Base-by-base conservation (phyloP, 2,888 invertebrate species). In the Acleris literana region DNA sequence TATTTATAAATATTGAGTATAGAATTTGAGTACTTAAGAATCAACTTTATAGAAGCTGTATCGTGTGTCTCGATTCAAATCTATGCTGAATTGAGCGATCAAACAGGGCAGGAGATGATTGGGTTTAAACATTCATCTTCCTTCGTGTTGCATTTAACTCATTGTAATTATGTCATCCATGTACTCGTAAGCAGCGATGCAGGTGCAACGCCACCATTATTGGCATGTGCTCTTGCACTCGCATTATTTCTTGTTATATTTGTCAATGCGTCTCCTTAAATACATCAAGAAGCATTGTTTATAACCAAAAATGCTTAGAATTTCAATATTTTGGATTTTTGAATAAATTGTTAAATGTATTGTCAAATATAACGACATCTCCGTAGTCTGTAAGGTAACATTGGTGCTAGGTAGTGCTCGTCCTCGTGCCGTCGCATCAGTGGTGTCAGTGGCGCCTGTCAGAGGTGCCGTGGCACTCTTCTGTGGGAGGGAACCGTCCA, bases 331-430 rank as follows among this genome's bases (percentile, higher is more conserved):
- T 16, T 43, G 43, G n/a, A 6, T n/a, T 44, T n/a, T 44, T n/a
- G 5, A 1, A 1, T n/a, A n/a, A 1, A n/a, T 44, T 6, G 6
- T 16, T 44, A 0, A 44, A 44, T 44, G 44, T n/a, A 44, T 56
- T 65, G 65, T 61, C 55, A 61, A 61, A 65, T 65, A 61, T 60
- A 61, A 65, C 44, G 60, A 65, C 44, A 3, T 20, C 17, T 43
- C 2, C 29, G 3, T 18, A 60, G 44, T 9, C 1, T 43, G 17
- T 64, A 59, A 63, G 22, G 25, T 33, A 22, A 16, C 49, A 49
- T 43, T 56, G 33, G 33, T 64, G 55, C 55, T 58, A 39, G 52
- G 53, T 53, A 16, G 53, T 43, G 55, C 43, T 55, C 55, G 43
- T n/a, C 55, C 20, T 43, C 39, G 55, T 7, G 29, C n/a, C 29